Conservation (phyloP, 2,888 invertebrate species). For the Charanyca ferruginea region DNA sequence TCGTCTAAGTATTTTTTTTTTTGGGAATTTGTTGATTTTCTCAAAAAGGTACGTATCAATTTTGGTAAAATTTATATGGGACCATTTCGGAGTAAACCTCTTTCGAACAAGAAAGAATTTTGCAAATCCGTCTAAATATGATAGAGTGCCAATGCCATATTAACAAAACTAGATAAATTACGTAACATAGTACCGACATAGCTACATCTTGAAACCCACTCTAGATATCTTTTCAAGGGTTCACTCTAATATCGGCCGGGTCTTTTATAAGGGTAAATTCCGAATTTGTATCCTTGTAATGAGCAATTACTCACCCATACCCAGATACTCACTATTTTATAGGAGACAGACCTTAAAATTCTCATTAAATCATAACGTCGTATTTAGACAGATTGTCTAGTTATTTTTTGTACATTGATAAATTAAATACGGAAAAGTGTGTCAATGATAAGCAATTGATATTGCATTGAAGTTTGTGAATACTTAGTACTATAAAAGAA, state of each 20-base stretch:
- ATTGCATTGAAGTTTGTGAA: constrained; percentile 6
- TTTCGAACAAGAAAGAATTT: no score
- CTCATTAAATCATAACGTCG: constrained; percentile 1
- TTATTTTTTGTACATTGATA: background rate
- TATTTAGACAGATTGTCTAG: background rate
- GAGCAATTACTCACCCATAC: background rate
- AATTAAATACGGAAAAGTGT: background rate
- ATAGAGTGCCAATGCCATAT: background rate
- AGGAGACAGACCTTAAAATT: background rate
- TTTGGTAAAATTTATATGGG: no score
- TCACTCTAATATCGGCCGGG: background rate
- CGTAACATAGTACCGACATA: background rate
- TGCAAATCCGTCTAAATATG: no score
- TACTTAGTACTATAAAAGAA: constrained; percentile 19
- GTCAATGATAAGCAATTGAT: background rate
- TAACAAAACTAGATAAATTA: background rate
- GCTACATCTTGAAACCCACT: background rate
- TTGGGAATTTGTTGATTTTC: no score
- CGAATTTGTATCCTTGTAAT: background rate
- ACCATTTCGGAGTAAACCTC: no score
- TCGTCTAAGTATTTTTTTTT: no score
- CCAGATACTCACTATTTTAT: background rate
- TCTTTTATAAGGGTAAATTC: background rate
- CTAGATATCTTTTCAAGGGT: background rate
- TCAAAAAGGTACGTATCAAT: no score